Evolutionary conservation across 2,888 invertebrate species (phyloP), one percentile per base, ranked within the genome.

Genomic region (Cephus sareptanus): DNA sequence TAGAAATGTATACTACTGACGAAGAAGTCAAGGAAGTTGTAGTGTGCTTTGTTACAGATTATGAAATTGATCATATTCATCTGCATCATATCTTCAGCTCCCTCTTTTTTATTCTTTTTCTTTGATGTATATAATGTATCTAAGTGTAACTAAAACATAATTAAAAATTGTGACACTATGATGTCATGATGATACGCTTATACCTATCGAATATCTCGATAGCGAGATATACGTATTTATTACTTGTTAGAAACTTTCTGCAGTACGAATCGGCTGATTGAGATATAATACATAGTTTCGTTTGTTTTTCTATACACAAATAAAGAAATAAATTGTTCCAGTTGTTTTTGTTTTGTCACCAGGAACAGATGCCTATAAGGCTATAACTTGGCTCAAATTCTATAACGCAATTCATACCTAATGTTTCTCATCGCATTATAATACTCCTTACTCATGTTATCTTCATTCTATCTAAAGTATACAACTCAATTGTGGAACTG

Each of bases 401-500:
- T 56, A 15, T 56, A 56, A 23, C 9, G 23, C 15, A 23, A 56
- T 56, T 23, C 56, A 23, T 56, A 56, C 23, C 6, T 56, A 56
- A 56, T 56, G 9, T 56, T 56, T 23, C 56, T 23, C 23, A 56
- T 56, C 23, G 56, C 23, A 56, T 56, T 23, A 56, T 56, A 56
- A 56, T 56, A 56, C 23, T 56, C 6, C 56, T 56, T 56, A 56
- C 23, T 56, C 56, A 2, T 23, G 56, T 71, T 71, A 31, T 34
- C 11, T 71, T 70, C 70, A 30, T 70, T 34, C 33, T 34, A 34
- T 30, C 71, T 71, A 71, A 71, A 71, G 56, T 34, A 31, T 75
- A 71, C 79, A 83, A 83, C 75, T 83, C 81, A 86, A 87, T 82
- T 83, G 82, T 84, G 85, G 83, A 81, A 81, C 89, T 90, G 88